Conservation (phyloP, 2,797 vertebrate genomes). For the Saxicola maurus region DNA sequence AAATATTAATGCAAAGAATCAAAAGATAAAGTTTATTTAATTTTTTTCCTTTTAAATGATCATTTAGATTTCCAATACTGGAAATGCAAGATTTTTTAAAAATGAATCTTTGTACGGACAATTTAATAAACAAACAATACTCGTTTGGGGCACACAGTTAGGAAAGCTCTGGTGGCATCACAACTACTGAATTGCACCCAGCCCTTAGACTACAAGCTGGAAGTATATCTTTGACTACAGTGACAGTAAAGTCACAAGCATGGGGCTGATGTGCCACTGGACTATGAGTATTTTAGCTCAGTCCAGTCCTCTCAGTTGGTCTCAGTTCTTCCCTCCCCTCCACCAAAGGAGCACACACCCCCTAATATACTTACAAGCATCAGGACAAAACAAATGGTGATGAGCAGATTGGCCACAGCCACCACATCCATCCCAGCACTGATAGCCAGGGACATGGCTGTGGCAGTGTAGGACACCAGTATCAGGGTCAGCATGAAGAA, state of each 20-base stretch:
- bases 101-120: background rate
- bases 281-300: background rate
- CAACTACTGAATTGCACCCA: background rate
- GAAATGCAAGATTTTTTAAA: background rate
- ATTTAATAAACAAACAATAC: background rate
- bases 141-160: background rate
- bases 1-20: background rate
- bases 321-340: background rate
- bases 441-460: slow-evolving; percentile 65
- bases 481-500: slow-evolving; percentile 61
- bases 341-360: background rate
- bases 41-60: background rate
- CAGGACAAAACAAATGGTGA: slow-evolving; percentile 66
- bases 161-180: background rate
- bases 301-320: background rate
- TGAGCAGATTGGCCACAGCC: slow-evolving; percentile 62
- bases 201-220: background rate
- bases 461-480: slow-evolving; percentile 64
- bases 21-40: background rate
- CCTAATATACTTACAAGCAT: slow-evolving; percentile 63
- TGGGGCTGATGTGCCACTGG: background rate
- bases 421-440: slow-evolving; percentile 67
- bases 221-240: background rate
- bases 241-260: background rate
- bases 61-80: background rate